Percentiles rank a stretch among this genome's conserved stretches.
Evolutionary conservation across 2,797 vertebrate species (phyloP).

Genomic region (Sebastes itinus): DNA sequence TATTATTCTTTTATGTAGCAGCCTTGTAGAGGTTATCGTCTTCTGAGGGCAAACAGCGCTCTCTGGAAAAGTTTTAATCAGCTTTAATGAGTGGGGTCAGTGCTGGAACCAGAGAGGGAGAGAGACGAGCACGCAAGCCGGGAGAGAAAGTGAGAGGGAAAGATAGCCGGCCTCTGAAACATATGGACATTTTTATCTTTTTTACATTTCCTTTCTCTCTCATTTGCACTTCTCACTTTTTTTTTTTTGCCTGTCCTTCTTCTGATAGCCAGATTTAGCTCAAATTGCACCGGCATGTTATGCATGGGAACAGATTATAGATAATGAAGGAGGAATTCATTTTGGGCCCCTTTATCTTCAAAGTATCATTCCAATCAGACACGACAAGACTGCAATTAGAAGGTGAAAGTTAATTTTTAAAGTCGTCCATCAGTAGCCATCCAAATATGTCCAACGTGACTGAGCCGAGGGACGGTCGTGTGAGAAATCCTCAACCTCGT

Average conservation of each 20-base stretch:
- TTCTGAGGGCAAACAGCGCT: slow-evolving; percentile 82
- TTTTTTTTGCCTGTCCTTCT: slow-evolving; percentile 14
- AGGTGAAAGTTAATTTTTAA: slow-evolving; percentile 55
- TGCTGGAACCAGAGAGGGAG: slow-evolving; percentile 67
- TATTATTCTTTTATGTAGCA: slow-evolving; percentile 86
- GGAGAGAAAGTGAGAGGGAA: slow-evolving; percentile 34
- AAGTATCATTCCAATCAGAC: slow-evolving; percentile 51
- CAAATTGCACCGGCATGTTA: slow-evolving; percentile 56
- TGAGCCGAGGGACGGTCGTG: slow-evolving; percentile 3
- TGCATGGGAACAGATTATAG: slow-evolving; percentile 59
- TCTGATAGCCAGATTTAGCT: slow-evolving; percentile 62
- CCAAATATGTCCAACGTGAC: slow-evolving; percentile 46
- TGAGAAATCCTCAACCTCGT: slow-evolving; percentile 37
- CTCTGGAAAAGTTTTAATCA: slow-evolving; percentile 83
- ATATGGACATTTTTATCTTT: slow-evolving; percentile 61
- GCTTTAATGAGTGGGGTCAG: slow-evolving; percentile 86
- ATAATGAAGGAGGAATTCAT: slow-evolving; percentile 64
- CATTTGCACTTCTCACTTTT: slow-evolving; percentile 47
- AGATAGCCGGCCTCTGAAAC: slow-evolving; percentile 55
- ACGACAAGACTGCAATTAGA: slow-evolving; percentile 45
- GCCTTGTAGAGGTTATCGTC: slow-evolving; percentile 85
- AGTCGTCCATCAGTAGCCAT: slow-evolving; percentile 33
- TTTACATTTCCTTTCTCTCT: slow-evolving; percentile 49
- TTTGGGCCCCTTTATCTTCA: slow-evolving; percentile 55
- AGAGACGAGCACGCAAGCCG: slow-evolving; percentile 31